These are phyloP conservation scores for Colletes collaris DNA, from an alignment of 2,888 invertebrate species.

Conservation along the genomic window DNA sequence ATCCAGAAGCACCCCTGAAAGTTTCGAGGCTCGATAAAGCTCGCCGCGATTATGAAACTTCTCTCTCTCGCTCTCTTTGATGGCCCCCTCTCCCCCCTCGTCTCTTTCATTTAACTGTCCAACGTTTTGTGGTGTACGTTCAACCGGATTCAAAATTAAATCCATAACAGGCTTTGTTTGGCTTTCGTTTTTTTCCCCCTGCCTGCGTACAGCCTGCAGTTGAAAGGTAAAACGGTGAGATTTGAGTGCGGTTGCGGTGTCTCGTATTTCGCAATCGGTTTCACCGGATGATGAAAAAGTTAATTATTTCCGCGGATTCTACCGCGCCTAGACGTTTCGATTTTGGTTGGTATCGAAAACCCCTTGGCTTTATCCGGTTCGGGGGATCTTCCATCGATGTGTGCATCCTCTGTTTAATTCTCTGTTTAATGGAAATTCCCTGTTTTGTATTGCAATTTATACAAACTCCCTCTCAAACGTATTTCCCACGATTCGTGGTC, in stretches of 20 bases:
- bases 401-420: background rate
- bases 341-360: background rate
- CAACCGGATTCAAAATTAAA: slow-evolving; percentile 53
- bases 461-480: background rate
- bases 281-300: slow-evolving; percentile 38
- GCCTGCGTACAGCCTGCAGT: slow-evolving; percentile 27
- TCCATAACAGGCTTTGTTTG: slow-evolving; percentile 49
- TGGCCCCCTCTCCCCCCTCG: background rate
- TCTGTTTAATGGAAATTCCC: background rate
- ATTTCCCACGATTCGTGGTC: background rate
- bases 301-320: slow-evolving; percentile 34
- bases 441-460: background rate
- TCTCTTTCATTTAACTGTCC: slow-evolving; percentile 24
- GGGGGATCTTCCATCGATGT: background rate
- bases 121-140: slow-evolving; percentile 36
- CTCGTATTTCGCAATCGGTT: slow-evolving; percentile 35
- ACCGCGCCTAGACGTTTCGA: slow-evolving; percentile 7
- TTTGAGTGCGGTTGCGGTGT: slow-evolving; percentile 8
- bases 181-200: slow-evolving; percentile 5
- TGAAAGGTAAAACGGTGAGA: slow-evolving; percentile 43
- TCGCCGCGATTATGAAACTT: slow-evolving; percentile 61
- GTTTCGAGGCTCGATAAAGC: slow-evolving; percentile 51
- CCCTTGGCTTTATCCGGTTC: background rate
- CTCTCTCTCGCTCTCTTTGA: slow-evolving; percentile 8
- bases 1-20: slow-evolving; percentile 51